These are phyloP conservation scores for Crambe crambe DNA, from an alignment of 37 sponge, comb jelly and placozoan genomes.

Conservation along the genomic window DNA sequence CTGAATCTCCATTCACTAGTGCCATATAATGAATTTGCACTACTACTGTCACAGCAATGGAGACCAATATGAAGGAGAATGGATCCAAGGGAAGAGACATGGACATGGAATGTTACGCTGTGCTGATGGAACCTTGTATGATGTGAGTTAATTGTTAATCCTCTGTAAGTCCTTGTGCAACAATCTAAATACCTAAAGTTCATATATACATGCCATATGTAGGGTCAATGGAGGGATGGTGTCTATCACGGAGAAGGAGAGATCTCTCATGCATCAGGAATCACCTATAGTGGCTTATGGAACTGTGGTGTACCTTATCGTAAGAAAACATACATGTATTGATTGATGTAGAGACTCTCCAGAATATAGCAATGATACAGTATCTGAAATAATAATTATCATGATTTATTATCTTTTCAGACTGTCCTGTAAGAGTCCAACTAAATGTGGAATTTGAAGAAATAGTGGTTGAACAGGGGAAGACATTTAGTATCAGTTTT, in stretches of 20 bases:
- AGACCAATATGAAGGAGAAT: constrained; percentile 81
- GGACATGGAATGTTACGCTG: constrained; percentile 68
- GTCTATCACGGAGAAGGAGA: constrained; percentile 73
- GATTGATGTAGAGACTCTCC: background rate
- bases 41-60: constrained; percentile 74
- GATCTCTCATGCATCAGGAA: constrained; percentile 60
- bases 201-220: background rate
- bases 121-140: constrained; percentile 71
- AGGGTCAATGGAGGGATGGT: constrained; percentile 83
- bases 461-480: constrained; percentile 53
- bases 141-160: constrained; percentile 36
- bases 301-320: constrained; percentile 50
- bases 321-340: background rate
- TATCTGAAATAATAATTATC: no score
- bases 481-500: constrained; percentile 39
- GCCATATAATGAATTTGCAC: no score
- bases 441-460: background rate
- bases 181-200: no score
- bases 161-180: background rate
- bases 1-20: background rate
- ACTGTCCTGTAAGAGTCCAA: background rate
- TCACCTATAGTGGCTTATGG: constrained; percentile 72
- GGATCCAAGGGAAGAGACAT: constrained; percentile 75
- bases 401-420: no score
- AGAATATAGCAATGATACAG: no score